Conservation (phyloP, 2,113 vertebrate species). For the Anoplopoma fimbria region DNA sequence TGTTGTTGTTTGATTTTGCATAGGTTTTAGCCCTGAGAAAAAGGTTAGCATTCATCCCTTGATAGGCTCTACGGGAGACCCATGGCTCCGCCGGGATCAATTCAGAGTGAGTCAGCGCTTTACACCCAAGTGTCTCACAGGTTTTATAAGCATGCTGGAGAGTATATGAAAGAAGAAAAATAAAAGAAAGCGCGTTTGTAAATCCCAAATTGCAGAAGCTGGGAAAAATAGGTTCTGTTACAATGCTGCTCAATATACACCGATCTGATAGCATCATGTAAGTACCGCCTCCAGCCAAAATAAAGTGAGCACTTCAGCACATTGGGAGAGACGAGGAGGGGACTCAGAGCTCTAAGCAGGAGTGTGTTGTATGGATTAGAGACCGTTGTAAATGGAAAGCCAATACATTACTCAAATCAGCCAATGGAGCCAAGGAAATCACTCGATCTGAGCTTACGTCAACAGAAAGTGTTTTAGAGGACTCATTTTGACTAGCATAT, state of each 20-base stretch:
- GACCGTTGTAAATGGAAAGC: conserved; percentile 43
- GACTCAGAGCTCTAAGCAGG: conserved; percentile 9
- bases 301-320: conserved; percentile 40
- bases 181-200: conserved; percentile 19
- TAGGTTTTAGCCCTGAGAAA: conserved; percentile 16
- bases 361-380: conserved; percentile 46
- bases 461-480: conserved; percentile 38
- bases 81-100: conserved; percentile 34
- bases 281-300: conserved; percentile 52
- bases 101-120: conserved; percentile 64
- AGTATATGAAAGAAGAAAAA: conserved; percentile 17
- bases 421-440: conserved; percentile 33
- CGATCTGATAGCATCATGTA: conserved; percentile 52
- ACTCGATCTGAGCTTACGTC: conserved; percentile 35
- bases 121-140: conserved; percentile 5
- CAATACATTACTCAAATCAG: conserved; percentile 55
- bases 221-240: conserved; percentile 38
- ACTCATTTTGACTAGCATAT: conserved; percentile 25
- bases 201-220: conserved; percentile 46
- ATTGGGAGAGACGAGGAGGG: conserved; percentile 16
- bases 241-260: conserved; percentile 36
- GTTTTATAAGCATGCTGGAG: conserved; percentile 44
- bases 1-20: conserved; percentile 51
- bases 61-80: conserved; percentile 37
- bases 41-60: conserved; percentile 39